Evolutionary conservation across 1,140 invertebrate genomes (phyloP), one percentile per base, ranked within the genome.

Genomic region (Diorhabda elongata): DNA sequence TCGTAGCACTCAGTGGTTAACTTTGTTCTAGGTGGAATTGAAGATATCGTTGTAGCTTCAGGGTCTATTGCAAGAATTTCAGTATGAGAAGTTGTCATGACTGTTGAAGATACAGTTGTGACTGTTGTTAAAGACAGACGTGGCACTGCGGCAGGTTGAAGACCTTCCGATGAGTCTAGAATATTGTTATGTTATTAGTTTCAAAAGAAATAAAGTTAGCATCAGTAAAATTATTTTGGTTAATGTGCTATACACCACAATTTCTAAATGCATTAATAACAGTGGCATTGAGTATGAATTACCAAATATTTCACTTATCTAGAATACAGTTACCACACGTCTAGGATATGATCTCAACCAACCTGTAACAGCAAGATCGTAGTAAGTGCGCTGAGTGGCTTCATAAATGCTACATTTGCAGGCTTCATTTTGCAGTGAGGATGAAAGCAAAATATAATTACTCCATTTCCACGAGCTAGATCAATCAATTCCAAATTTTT

Each of bases 351-450:
- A 43, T 42, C 61, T 41, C 5, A 44, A n/a, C 7, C 61, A 62
- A 3, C 6, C 41, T 62, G 61, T 62, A 44, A 43, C 2, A 9
- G 5, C 41, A 44, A 26, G 41, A 26, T 68, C 45, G 42, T 61
- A 61, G n/a, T 61, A 42, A n/a, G 8, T 47, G 11, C 11, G 26
- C 58, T 57, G n/a, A 80, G 69, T 6, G 78, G 79, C 66, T 70
- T 75, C 77, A 82, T 81, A 62, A 80, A 77, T 9, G 69, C 65
- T n/a, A 81, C 78, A 71, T 83, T 81, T 5, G 80, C 66, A 11
- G 78, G 78, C 71, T 83, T 81, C 9, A 84, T 65, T 66, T 76
- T 73, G 69, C 71, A 76, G 64, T 81, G 79, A 52, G 77, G 77
- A 26, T 67, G 78, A 72, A 80, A 74, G 58, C 76, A 80, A 41